Base-by-base conservation (phyloP, 2,888 invertebrate genomes). In the Nesidiocoris tenuis region DNA sequence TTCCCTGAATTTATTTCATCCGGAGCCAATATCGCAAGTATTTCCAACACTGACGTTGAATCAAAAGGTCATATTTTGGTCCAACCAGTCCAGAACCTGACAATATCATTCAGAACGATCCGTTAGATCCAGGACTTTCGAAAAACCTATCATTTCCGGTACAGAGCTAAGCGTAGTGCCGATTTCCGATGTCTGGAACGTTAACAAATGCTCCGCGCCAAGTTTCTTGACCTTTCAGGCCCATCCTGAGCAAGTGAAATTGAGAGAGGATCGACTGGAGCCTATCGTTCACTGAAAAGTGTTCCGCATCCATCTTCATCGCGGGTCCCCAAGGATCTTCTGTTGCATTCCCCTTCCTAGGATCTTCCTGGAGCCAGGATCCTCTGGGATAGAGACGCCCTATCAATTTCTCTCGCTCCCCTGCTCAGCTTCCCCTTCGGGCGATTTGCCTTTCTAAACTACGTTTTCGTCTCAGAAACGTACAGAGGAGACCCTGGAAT, bases 371-470 rank as follows among this genome's bases (percentile, higher is more conserved):
- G 39, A n/a, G n/a, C n/a, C n/a, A n/a, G n/a, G n/a, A 39, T 39
- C 39, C 59, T 59, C 23, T 24, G 70, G 24, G 23, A 2, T 23
- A n/a, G 57, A 57, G 23, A 54, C 57, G 65, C 70, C 70, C 70
- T 59, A 70, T 70, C 70, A 70, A 70, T 70, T 59, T 25, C 25
- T 23, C 59, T 65, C 65, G 39, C 16, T 56, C 70, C 24, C 70
- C 18, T 23, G 39, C 39, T 39, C 39, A 7, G 39, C 2, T 56
- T 56, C 61, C 39, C 72, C 63, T 63, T 63, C 61, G 72, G 61
- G 61, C 63, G 72, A 72, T 72, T 72, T 72, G 72, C 72, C 72
- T 72, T 70, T 72, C 72, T 72, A 72, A 72, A 72, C 72, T 72
- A 72, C 54, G 61, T 72, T 72, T 72, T 63, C 72, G 61, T 72